Conservation (phyloP, 2,113 vertebrate species). For the Recurvirostra avosetta region DNA sequence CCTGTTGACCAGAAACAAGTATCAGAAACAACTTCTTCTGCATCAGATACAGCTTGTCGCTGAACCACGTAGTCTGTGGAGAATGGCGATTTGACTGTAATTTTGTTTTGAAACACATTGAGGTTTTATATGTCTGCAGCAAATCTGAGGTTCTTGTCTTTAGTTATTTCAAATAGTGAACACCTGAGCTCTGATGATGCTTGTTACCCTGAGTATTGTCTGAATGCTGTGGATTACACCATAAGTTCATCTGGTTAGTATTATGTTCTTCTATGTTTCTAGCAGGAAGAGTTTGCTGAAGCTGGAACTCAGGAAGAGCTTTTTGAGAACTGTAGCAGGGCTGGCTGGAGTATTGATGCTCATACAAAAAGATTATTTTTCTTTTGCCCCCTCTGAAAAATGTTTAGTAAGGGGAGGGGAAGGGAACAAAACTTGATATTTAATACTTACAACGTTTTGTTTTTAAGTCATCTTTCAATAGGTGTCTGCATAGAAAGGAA, state of each 20-base stretch:
- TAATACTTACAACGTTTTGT: background rate
- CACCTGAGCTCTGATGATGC: background rate
- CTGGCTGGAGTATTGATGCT: background rate
- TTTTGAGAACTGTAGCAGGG: background rate
- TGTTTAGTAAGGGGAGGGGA: background rate
- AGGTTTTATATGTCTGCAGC: background rate
- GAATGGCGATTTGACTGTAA: background rate
- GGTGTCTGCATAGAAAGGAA: background rate
- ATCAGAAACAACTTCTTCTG: accelerated
- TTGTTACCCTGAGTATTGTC: background rate
- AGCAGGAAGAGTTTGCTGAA: background rate
- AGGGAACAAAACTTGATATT: background rate
- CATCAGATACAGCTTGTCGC: background rate
- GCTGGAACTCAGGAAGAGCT: background rate
- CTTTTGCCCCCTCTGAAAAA: background rate
- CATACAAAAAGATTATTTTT: background rate
- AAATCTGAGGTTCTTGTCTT: background rate
- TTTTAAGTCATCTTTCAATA: background rate
- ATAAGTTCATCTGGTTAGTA: background rate
- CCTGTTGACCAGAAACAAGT: background rate
- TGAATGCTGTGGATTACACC: background rate
- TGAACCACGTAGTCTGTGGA: accelerated
- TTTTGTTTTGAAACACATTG: background rate
- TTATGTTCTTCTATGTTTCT: background rate
- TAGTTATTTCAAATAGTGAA: background rate